These are phyloP conservation scores for Micronisus gabar DNA, from an alignment of 2,113 vertebrate genomes.

Conservation along the genomic window DNA sequence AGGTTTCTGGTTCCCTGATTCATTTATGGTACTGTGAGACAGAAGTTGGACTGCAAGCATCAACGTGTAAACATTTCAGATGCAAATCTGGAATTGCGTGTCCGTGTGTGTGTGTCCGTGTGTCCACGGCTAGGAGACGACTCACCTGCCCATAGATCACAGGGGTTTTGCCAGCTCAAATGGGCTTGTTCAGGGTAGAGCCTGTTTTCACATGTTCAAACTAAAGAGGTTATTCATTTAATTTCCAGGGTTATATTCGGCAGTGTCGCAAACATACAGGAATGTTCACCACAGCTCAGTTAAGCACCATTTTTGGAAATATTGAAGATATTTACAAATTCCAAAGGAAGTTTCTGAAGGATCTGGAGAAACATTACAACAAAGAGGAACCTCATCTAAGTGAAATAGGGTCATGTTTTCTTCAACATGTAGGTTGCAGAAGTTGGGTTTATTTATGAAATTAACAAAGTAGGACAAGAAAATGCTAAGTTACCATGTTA, in stretches of 20 bases:
- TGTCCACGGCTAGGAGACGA: background rate
- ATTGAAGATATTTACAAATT: conserved; percentile 98
- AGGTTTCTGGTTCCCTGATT: background rate
- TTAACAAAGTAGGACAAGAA: background rate
- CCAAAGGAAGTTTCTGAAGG: conserved; percentile 92
- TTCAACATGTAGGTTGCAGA: conserved; percentile 82
- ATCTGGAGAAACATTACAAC: conserved; percentile 94
- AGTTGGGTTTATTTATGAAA: background rate
- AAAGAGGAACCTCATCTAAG: conserved; percentile 92
- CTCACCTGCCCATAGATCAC: background rate
- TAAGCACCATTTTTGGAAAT: conserved; percentile 96
- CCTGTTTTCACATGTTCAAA: background rate
- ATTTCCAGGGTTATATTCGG: conserved; percentile 90
- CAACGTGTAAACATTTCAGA: background rate
- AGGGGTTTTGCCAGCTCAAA: background rate
- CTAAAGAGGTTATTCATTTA: background rate
- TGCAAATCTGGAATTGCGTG: background rate
- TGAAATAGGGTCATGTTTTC: conserved; percentile 95
- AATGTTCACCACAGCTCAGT: conserved; percentile 90
- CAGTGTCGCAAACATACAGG: conserved; percentile 93
- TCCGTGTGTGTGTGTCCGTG: background rate
- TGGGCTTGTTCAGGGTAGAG: background rate
- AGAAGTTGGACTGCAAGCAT: background rate
- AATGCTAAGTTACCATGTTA: background rate
- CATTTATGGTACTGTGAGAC: background rate